Evolutionary conservation across 2,888 invertebrate species (phyloP), one percentile per base, ranked within the genome.

Genomic region (Smittia sp.): DNA sequence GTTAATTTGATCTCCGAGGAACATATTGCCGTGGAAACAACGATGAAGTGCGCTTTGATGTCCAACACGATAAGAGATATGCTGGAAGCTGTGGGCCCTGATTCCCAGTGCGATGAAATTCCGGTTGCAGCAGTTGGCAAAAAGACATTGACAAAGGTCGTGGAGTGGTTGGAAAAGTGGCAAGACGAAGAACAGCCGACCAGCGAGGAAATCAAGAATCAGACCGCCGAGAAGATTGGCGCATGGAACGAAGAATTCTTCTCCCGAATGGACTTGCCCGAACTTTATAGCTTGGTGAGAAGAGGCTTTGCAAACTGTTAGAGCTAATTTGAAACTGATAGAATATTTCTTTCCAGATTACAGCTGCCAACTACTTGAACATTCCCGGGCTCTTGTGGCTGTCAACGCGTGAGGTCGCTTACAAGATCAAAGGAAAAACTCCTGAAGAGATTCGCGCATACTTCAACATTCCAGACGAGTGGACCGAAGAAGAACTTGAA

Each of bases 341-440:
- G 11, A 9, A 6, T 38, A 9, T 38, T 11, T 22, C 41, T 68
- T 24, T n/a, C n/a, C 22, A 68, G 70, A 72, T 72, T n/a, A 38
- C 62, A 1, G 72, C 72, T 18, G 20, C 62, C 0, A 72, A 72
- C 24, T 72, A 22, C 18, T 15, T 72, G 2, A 24, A 39, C 24
- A 58, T 72, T 72, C 72, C 72, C 2, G 52, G 52, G 1, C 27
- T 72, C 1, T 62, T 72, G 25, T 72, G 72, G 72, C 22, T 72
- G n/a, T 27, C 72, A 38, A 72, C 72, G 18, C 58, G 72, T 15
- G 25, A 58, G 25, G 32, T 72, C 18, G 72, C 72, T n/a, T 38
- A 38, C n/a, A 62, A 62, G 62, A 72, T 72, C 6, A 72, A 72
- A 62, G 38, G 38, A 1, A 72, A 62, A 20, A 24, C 18, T 20